Evolutionary conservation across 2,113 vertebrate species (phyloP), one percentile per base, ranked within the genome.

Genomic region (Condylura cristata): DNA sequence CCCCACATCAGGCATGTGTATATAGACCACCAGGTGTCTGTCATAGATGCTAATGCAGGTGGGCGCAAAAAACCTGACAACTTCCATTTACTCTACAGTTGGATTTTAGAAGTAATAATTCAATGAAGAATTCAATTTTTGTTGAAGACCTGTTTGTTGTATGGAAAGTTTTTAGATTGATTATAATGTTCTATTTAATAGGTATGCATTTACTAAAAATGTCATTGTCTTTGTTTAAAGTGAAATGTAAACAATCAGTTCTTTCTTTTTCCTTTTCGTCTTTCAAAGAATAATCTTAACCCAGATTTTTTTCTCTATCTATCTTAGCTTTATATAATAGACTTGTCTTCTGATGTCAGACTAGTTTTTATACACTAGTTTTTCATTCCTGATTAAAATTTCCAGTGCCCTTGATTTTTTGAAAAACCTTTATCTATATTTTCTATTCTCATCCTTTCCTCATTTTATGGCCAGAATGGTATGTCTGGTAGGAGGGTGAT

Each of bases 31-130:
- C 46, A 11, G 46, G 46, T 48, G 46, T 48, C 6, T 5, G 9
- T 44, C 44, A 48, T 12, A 48, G 46, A 48, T 48, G 46, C 46
- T 48, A 48, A 48, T 48, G 46, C 11, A 9, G 46, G 11, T 6
- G 44, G 44, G 44, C 44, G 5, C 6, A 44, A 44, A 44, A 44
- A 44, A 44, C 44, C 44, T 44, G 44, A 44, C 9, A 44, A 44
- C 44, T 9, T 44, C 44, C 44, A 44, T 44, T 48, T 48, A 12
- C 46, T 12, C 46, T 48, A 48, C 7, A 51, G 48, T 51, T 51
- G 48, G 16, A 51, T 51, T 93, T 93, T 95, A 86, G 89, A 96
- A 76, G 30, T 78, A 26, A 34, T 86, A 61, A 58, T 81, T 16
- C 39, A 93, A 22, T 84, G 68, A 84, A 63, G 5, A 70, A 4